Conservation (phyloP, 2,797 vertebrate species). For the Acanthurus lineatus region DNA sequence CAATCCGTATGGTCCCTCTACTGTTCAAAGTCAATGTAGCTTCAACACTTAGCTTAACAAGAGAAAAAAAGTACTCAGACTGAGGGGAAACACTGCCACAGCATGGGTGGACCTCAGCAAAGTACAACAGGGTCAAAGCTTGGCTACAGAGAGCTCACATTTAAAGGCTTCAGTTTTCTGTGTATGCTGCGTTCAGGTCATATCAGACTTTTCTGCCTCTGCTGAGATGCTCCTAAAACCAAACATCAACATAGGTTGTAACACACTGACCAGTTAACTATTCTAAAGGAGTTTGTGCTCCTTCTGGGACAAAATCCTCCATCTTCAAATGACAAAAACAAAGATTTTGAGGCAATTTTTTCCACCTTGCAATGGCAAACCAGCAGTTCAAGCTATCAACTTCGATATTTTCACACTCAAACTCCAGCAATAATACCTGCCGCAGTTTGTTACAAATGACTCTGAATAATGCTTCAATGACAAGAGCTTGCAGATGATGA, state of each 20-base stretch:
- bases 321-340: conserved; percentile 17
- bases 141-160: conserved; percentile 40
- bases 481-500: not conserved
- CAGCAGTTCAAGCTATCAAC: not conserved
- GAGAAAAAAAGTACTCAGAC: not conserved
- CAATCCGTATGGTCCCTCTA: conserved; percentile 3
- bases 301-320: not conserved
- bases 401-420: not conserved
- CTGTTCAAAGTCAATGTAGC: conserved; percentile 28
- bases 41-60: conserved; percentile 62
- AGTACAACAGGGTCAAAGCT: conserved; percentile 37
- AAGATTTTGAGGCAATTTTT: conserved; percentile 39
- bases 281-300: not conserved
- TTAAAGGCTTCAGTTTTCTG: conserved; percentile 17
- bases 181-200: conserved; percentile 56
- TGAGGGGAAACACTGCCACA: not conserved
- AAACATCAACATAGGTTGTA: not conserved
- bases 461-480: conserved; percentile 23
- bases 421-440: conserved; percentile 1
- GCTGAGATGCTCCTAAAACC: not conserved
- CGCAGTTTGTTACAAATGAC: conserved; percentile 15
- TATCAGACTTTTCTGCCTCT: not conserved
- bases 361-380: not conserved
- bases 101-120: conserved; percentile 9
- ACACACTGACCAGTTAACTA: too few relatives aligned